Conservation (phyloP, 2,113 vertebrate species). For the Illadopsis cleaveri region DNA sequence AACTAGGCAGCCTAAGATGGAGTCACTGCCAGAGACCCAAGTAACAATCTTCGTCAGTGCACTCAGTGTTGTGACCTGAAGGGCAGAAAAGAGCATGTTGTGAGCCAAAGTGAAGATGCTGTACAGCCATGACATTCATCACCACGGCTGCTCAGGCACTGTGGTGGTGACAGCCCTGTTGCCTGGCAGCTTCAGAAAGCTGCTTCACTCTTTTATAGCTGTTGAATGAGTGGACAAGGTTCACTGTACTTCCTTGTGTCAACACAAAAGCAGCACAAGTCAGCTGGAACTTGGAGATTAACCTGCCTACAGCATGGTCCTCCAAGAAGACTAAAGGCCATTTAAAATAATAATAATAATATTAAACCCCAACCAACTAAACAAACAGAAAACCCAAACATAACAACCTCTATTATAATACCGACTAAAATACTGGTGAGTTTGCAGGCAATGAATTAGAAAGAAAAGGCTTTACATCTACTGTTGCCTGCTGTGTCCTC, state of each 20-base stretch:
- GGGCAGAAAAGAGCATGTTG: neutral
- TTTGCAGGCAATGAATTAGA: neutral
- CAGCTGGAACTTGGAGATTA: neutral
- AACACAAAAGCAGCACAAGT: neutral
- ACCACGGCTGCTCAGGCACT: neutral
- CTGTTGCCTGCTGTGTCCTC: neutral
- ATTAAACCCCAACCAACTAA: neutral
- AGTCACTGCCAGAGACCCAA: neutral
- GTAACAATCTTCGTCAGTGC: neutral
- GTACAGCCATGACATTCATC: neutral
- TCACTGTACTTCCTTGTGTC: neutral
- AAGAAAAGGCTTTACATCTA: neutral
- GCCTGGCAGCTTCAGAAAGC: constrained; percentile 17
- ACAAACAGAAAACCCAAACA: neutral
- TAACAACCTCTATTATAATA: neutral
- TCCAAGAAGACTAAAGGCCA: neutral
- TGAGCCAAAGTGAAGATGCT: neutral
- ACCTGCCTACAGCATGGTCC: neutral
- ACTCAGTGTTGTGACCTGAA: neutral
- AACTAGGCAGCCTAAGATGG: neutral
- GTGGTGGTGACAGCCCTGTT: neutral
- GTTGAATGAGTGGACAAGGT: neutral
- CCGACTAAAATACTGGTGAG: neutral
- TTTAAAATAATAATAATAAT: neutral
- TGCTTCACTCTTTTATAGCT: constrained; percentile 4